Base-by-base conservation (phyloP, 2,113 vertebrate genomes). In the Raja brachyura region DNA sequence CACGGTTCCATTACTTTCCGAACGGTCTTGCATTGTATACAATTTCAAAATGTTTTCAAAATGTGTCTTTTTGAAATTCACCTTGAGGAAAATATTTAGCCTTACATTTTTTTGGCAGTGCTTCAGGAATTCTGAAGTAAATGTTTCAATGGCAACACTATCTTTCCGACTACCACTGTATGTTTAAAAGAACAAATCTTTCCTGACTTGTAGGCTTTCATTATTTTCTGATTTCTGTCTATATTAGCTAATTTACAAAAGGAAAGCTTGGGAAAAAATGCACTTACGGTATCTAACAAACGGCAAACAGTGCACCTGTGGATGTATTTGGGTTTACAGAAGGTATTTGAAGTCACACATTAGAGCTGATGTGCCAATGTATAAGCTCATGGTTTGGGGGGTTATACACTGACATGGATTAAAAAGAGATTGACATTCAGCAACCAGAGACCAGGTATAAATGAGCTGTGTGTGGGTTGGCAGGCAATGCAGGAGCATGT, bases 81-180 rank as follows among this genome's bases (percentile, higher is more conserved):
- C 59, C 28, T 90, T 90, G 90, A 92, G 39, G 22, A 73, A 48
- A 90, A 31, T 90, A 70, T 90, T 92, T 92, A 54, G 33, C 66
- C 59, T 25, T 48, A 18, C 54, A 39, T 92, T 73, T 73, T n/a
- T 54, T 74, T 73, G 33, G 66, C 68, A 92, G 2, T 66, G 66
- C 20, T 39, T 73, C 33, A 73, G 63, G 90, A 73, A 74, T 92
- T 16, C 25, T 4, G 31, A 92, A 48, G 39, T 48, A 48, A 48
- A 3, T 28, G n/a, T 92, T 92, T 74, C 39, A 48, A 48, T 48
- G 39, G 90, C 90, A 92, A 73, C 39, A 92, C 33, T 92, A 22
- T 73, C 33, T 73, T 92, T 92, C 90, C 68, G 54, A 92, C 20
- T 73, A 10, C 63, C 7, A 70, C 63, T 70, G n/a, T 66, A 88